Evolutionary conservation across 2,888 invertebrate genomes (phyloP).

Genomic region (Rhodophaea formosa): DNA sequence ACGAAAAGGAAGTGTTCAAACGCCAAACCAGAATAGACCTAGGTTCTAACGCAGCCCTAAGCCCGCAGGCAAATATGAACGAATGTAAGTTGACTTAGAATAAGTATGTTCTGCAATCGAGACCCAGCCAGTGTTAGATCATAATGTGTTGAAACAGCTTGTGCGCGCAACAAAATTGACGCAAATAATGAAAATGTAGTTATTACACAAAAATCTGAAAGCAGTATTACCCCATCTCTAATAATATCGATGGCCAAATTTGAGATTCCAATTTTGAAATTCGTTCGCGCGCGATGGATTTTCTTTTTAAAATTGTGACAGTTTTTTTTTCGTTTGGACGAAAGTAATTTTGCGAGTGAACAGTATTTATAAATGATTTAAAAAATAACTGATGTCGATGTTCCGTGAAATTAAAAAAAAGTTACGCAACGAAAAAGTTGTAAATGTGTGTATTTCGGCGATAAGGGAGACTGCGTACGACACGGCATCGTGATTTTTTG

Average conservation of each 20-base stretch:
- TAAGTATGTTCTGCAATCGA: conserved; percentile 81
- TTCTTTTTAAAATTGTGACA: conserved; percentile 31
- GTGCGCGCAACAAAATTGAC: conserved; percentile 67
- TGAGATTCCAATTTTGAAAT: conserved; percentile 22
- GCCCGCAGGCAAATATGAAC: conserved; percentile 81
- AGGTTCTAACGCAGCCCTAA: conserved; percentile 70
- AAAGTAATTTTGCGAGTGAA: conserved; percentile 31
- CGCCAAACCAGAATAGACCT: conserved; percentile 42
- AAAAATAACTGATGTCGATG: conserved; percentile 35
- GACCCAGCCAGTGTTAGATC: conserved; percentile 80
- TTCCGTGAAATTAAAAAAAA: conserved; percentile 64
- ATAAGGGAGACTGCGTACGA: conserved; percentile 40
- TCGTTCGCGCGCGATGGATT: conserved; percentile 23
- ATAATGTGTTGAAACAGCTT: conserved; percentile 80
- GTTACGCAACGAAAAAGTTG: conserved; percentile 53
- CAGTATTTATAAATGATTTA: conserved; percentile 31
- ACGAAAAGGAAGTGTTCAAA: conserved; percentile 13
- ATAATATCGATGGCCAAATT: conserved; percentile 19
- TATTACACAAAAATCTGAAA: conserved; percentile 39
- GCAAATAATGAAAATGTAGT: conserved; percentile 67
- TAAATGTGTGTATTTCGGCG: conserved; percentile 44
- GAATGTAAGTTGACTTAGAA: conserved; percentile 82
- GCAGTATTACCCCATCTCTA: conserved; percentile 11
- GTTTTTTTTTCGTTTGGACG: conserved; percentile 28
- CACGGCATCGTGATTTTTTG: conserved; percentile 25